Evolutionary conservation across 2,888 invertebrate genomes (phyloP).

Genomic region (Spicauda simplicius): DNA sequence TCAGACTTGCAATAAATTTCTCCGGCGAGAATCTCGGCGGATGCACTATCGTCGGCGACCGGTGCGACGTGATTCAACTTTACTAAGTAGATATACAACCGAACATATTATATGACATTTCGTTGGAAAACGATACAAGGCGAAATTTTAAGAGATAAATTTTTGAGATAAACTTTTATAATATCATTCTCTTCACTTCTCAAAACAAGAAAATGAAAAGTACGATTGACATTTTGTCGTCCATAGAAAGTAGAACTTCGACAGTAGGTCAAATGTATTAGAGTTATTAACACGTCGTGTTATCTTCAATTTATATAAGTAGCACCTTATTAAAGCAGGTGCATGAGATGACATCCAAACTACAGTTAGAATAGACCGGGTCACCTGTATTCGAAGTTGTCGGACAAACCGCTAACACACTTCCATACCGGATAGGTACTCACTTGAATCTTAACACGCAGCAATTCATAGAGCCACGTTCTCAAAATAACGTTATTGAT

Average conservation of each 20-base stretch:
- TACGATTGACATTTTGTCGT: slow-evolving; percentile 55
- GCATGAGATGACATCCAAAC: slow-evolving; percentile 69
- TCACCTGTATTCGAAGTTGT: slow-evolving; percentile 68
- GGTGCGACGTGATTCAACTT: slow-evolving; percentile 11
- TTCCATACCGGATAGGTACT: slow-evolving; percentile 59
- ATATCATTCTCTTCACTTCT: not conserved
- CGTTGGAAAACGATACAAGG: not conserved
- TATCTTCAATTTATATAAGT: slow-evolving; percentile 76
- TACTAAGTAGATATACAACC: not conserved
- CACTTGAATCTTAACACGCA: slow-evolving; percentile 38
- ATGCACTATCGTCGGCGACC: slow-evolving; percentile 40
- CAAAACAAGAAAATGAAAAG: slow-evolving; percentile 4
- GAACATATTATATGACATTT: not conserved
- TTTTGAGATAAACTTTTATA: not conserved
- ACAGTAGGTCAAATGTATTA: slow-evolving; percentile 9
- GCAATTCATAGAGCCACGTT: slow-evolving; percentile 15
- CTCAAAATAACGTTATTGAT: slow-evolving; percentile 40
- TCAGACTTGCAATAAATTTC: slow-evolving; percentile 66
- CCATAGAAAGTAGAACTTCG: slow-evolving; percentile 62
- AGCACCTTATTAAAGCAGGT: slow-evolving; percentile 68
- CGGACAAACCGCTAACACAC: slow-evolving; percentile 64
- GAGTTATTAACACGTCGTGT: slow-evolving; percentile 43
- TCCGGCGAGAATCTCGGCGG: slow-evolving; percentile 67
- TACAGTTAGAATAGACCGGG: slow-evolving; percentile 79
- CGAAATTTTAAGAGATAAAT: not conserved